A percentile compares a stretch with the other conserved stretches of the same genome.
Evolutionary conservation across 2,888 invertebrate species (phyloP).

Genomic region (Chydorus sphaericus): DNA sequence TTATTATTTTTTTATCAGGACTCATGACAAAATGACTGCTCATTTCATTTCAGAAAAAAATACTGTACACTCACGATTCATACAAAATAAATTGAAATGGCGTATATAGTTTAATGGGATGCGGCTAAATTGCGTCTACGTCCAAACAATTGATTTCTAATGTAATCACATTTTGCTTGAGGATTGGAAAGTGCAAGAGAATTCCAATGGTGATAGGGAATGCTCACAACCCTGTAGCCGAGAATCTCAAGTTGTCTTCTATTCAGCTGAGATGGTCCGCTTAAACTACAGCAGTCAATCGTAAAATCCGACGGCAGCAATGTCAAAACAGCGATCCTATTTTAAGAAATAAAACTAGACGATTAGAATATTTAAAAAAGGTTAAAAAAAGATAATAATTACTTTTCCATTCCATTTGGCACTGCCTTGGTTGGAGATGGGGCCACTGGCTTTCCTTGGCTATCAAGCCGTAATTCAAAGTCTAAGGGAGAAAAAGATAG

Average conservation of each 20-base stretch:
- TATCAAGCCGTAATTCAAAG: conserved; percentile 23
- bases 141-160: conserved; percentile 12
- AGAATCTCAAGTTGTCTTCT: conserved; percentile 45
- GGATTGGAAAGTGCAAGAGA: conserved; percentile 37
- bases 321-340: conserved; percentile 36
- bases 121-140: too few relatives aligned
- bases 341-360: conserved; percentile 10
- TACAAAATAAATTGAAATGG: too few relatives aligned
- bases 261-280: conserved; percentile 37
- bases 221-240: conserved; percentile 41
- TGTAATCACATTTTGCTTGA: conserved; percentile 33
- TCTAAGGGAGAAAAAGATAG: conserved; percentile 18
- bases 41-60: too few relatives aligned
- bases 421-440: background rate
- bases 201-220: conserved; percentile 40
- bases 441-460: conserved; percentile 11
- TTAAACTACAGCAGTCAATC: conserved; percentile 31
- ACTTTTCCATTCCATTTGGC: background rate
- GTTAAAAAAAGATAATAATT: background rate
- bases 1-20: background rate
- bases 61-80: too few relatives aligned
- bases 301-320: conserved; percentile 34
- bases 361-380: background rate
- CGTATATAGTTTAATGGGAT: too few relatives aligned
- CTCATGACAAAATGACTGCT: too few relatives aligned